phyloP scores from a whole-genome alignment of 2,797 vertebrate genomes.

The Pampus argenteus region DNA sequence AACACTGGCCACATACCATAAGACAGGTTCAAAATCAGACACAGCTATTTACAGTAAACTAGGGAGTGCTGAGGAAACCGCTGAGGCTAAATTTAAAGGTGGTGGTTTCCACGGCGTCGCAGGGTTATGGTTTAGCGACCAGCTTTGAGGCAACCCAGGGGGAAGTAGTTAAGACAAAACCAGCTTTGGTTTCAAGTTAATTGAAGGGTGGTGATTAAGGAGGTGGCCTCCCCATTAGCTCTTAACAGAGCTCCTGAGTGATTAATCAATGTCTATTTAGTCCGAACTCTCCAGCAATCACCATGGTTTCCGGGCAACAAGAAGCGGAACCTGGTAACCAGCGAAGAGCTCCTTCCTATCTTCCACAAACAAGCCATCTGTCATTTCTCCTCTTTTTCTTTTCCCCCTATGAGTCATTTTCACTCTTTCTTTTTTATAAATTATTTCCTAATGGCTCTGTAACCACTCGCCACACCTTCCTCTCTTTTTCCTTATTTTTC shows the following conservation, averaged over 20 bases:
- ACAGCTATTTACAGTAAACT: neutral
- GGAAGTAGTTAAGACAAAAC: neutral
- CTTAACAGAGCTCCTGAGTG: constrained; percentile 55
- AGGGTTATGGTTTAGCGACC: neutral
- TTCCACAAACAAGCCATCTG: constrained; percentile 6
- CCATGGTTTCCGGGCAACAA: constrained; percentile 62
- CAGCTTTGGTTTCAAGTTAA: constrained; percentile 29
- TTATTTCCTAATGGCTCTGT: constrained; percentile 7
- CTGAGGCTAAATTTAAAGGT: constrained; percentile 1
- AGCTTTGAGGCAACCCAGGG: neutral
- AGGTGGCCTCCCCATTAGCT: constrained; percentile 53
- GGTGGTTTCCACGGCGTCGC: neutral
- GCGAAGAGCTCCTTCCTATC: neutral
- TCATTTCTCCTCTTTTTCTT: neutral
- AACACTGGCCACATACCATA: too few relatives aligned
- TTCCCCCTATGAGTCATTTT: neutral
- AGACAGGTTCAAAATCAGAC: neutral
- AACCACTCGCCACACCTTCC: constrained; percentile 12
- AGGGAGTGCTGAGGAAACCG: neutral
- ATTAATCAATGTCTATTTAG: constrained; percentile 72
- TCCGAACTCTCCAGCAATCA: constrained; percentile 33
- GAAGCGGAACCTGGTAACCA: constrained; percentile 48
- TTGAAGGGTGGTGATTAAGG: constrained; percentile 47
- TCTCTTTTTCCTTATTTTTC: constrained; percentile 2
- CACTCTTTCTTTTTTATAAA: constrained; percentile 5